Evolutionary conservation across 2,113 vertebrate genomes (phyloP).

Genomic region (Alethe castanea): DNA sequence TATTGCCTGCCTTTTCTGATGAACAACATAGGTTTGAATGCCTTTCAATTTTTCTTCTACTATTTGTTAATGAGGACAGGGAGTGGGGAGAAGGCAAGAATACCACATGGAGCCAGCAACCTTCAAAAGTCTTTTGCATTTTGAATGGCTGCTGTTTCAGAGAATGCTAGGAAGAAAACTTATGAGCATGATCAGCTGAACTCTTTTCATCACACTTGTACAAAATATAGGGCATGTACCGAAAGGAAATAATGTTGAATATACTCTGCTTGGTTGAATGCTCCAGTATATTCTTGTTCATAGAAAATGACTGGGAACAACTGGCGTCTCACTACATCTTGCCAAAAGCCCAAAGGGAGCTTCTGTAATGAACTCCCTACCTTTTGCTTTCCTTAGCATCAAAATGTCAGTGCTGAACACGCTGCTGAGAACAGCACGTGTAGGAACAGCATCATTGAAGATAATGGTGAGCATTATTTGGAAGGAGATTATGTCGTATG

Average conservation of each 20-base stretch:
- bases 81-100: not conserved
- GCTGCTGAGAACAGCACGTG: not conserved
- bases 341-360: slow-evolving; percentile 27
- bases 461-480: not conserved
- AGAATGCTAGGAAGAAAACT: not conserved
- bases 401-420: not conserved
- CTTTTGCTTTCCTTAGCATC: not conserved
- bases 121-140: not conserved
- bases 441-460: not conserved
- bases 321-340: not conserved
- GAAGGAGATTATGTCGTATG: not conserved
- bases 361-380: not conserved
- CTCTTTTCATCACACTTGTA: not conserved
- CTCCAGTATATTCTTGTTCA: not conserved
- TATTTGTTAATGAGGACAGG: not conserved
- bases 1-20: not conserved
- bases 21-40: not conserved
- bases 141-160: not conserved
- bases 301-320: not conserved
- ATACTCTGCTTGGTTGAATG: not conserved
- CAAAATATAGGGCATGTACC: not conserved
- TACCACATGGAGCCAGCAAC: not conserved
- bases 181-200: not conserved
- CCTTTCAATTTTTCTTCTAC: not conserved
- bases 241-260: not conserved